Percentiles rank a stretch among this genome's conserved stretches.
These are phyloP conservation scores for Hapalemur alaotrensis DNA, from an alignment of 2,797 vertebrate species.

Conservation along the genomic window DNA sequence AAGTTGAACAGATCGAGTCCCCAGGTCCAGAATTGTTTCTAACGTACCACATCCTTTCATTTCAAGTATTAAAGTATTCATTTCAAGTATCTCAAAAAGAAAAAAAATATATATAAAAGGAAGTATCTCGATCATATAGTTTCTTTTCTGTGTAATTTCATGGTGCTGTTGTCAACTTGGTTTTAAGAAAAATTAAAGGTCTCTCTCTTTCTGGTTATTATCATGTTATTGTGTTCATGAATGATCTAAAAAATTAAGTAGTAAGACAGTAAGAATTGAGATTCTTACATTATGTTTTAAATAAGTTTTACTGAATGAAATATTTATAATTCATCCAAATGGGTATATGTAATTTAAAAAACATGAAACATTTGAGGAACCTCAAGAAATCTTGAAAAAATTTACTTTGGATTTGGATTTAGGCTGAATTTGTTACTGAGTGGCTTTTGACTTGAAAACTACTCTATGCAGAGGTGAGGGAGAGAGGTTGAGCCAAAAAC, in stretches of 20 bases:
- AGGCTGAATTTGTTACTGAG: background rate
- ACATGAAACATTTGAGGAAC: background rate
- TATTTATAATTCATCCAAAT: slow-evolving; percentile 9
- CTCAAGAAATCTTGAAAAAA: background rate
- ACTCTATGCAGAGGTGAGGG: background rate
- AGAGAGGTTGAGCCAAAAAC: background rate
- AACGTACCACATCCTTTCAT: background rate
- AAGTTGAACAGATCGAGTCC: background rate
- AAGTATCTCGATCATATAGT: background rate
- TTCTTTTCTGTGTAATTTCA: background rate
- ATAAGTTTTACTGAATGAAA: slow-evolving; percentile 34
- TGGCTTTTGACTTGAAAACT: background rate
- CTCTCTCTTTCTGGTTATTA: background rate
- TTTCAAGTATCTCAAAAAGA: background rate
- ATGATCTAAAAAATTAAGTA: slow-evolving; percentile 2
- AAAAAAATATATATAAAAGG: background rate
- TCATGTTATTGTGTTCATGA: background rate
- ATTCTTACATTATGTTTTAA: background rate
- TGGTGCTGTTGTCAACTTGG: background rate
- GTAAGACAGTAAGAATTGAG: background rate
- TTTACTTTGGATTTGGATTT: slow-evolving; percentile 11
- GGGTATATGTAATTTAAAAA: background rate
- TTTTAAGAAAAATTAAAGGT: slow-evolving; percentile 27
- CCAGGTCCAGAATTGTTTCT: background rate
- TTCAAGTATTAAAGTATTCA: background rate